Base-by-base conservation (phyloP, 2,797 vertebrate genomes). In the Nannoperca obscura region DNA sequence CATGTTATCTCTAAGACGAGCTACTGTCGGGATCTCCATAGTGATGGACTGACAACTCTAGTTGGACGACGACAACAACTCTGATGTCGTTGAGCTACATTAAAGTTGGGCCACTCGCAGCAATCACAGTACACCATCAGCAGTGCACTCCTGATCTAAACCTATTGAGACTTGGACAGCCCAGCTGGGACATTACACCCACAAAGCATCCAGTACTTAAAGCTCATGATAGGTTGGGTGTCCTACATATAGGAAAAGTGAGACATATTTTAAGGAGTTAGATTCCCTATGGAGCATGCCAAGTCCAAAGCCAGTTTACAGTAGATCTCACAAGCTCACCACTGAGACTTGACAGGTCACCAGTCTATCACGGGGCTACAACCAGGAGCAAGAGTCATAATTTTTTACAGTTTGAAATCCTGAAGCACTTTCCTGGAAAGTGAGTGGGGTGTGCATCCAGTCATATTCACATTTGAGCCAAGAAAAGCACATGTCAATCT, bases 121-220 rank as follows among this genome's bases (percentile, higher is more conserved):
- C 61, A 86, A 92, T 93, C 91, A 59, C 82, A 80, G 49, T 53
- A 85, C 87, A 87, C 86, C 74, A 87, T 92, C 90, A 80, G 84
- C 9, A 70, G 15, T 30, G 36, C 74, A 79, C 81, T 69, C 55
- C 49, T 54, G 47, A 67, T 68, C 19, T 49, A 59, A 74, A 63
- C 65, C 42, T 73, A 76, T 70, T 59, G 22, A 78, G 59, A 76
- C 62, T 77, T 80, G 73, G 80, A 80, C 72, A 80, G 57, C 3
- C 27, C 63, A 60, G 66, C 61, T 40, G 73, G 71, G 70, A 75
- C 64, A 74, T 71, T 76, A 61, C 68, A 27, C 20, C 7, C 2
- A 20, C 68, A 66, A 58, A 76, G 54, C 36, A 63, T 54, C 27
- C 59, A 32, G 42, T 20, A 3, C 62, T 80, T 72, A 49, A 54